Base-by-base conservation (phyloP, 2,797 vertebrate species). In the Periophthalmus magnuspinnatus region DNA sequence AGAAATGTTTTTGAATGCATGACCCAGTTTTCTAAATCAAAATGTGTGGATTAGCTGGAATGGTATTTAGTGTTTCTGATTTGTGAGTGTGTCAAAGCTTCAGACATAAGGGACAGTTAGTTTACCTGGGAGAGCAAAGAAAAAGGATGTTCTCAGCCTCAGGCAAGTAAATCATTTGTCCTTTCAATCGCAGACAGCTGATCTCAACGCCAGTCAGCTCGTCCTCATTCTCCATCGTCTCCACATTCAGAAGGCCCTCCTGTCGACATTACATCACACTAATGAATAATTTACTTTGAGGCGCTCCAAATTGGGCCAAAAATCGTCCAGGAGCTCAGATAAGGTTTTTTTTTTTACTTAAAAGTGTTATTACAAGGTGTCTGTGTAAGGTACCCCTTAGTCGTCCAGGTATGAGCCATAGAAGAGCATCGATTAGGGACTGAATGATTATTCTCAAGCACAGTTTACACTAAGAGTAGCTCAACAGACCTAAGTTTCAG, bases 121-220 rank as follows among this genome's bases (percentile, higher is more conserved):
- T 74, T 84, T 94, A 99, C 98, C 98, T 99, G 78, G 98, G 98
- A 0, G 98, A 99, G 86, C 98, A 99, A 78, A 99, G 96, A 68
- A 99, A 99, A 65, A 99, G 96, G 88, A 99, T 96, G 89, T 97
- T 98, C 79, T 99, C 97, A 16, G 97, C 97, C 93, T 99, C 97
- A 13, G 97, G 96, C 86, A 99, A 92, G 84, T 97, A 97, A 90
- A 99, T 99, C 97, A 99, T 99, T 85, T 99, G 97, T 62, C 97
- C 98, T 89, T 99, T 99, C 81, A 99, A 89, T 71, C 98, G 95
- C 69, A 99, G 94, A 89, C 97, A 99, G 92, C 97, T 98, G 88
- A 96, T 97, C 94, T 99, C 98, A 68, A 96, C 94, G 74, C 96
- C 97, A 21, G 97, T 98, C 83, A 99, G 90, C 76, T 99, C 97